A percentile compares a stretch with the other conserved stretches of the same genome.
Evolutionary conservation across 1,140 invertebrate species (phyloP).

Genomic region (Oncopodura yosiiana): DNA sequence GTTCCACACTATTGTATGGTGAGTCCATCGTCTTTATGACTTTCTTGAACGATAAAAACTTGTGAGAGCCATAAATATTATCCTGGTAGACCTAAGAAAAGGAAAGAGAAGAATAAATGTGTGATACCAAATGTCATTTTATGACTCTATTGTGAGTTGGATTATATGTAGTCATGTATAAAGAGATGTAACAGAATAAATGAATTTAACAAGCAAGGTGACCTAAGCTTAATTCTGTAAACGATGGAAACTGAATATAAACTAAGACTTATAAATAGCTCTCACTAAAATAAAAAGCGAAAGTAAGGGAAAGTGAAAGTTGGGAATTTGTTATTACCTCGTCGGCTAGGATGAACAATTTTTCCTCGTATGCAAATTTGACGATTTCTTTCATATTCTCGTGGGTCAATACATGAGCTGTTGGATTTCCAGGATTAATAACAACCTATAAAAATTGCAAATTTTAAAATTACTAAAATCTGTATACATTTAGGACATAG

Average conservation of each 20-base stretch:
- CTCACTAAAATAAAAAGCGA: neutral
- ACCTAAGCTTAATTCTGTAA: too few species aligned
- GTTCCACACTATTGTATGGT: conserved; percentile 71
- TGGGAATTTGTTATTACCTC: conserved; percentile 53
- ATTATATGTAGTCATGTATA: too few species aligned
- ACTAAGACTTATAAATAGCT: too few species aligned
- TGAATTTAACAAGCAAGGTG: too few species aligned
- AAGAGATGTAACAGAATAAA: too few species aligned
- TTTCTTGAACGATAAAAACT: conserved; percentile 93
- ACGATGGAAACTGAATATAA: too few species aligned
- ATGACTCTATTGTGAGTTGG: neutral
- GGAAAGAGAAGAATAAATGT: neutral
- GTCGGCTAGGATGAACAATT: conserved; percentile 84
- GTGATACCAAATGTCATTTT: neutral
- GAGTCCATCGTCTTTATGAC: conserved; percentile 76
- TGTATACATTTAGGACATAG: too few species aligned
- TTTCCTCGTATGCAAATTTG: conserved; percentile 78
- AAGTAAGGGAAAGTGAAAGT: neutral
- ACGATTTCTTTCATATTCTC: conserved; percentile 87
- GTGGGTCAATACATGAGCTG: conserved; percentile 72
- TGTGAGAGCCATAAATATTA: conserved; percentile 81
- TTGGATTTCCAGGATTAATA: conserved; percentile 98
- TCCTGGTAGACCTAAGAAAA: conserved; percentile 67
- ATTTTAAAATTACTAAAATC: too few species aligned
- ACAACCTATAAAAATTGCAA: too few species aligned